Base-by-base conservation (phyloP, 2,888 invertebrate genomes). In the Heliconius ethilla region DNA sequence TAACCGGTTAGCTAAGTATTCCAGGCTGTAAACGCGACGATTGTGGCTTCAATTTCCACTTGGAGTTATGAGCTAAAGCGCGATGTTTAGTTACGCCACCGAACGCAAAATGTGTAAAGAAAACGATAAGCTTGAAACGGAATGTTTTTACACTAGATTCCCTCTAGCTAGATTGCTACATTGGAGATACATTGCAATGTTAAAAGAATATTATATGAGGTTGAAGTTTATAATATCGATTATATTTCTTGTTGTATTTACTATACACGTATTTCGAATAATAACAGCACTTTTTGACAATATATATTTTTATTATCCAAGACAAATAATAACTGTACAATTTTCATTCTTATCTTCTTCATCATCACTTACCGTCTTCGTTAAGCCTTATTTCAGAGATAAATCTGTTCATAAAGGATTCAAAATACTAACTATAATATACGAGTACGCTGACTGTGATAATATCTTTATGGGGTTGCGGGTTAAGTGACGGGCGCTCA, bases 351-450 rank as follows among this genome's bases (percentile, higher is more conserved):
- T 59, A 59, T n/a, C 59, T n/a, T 4, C 22, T 55, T 55, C 59
- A 63, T 63, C 10, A 67, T 27, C 5, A 27, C 22, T 55, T 29
- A 72, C 13, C 55, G 72, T 72, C n/a, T 37, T 33, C 59, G 72
- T 59, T 15, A 72, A 59, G 59, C 72, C 72, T 89, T 89, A 83
- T 81, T n/a, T 29, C 13, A 73, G 59, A n/a, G 77, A 77, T 67
- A 82, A 82, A 72, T 80, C 72, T 78, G 33, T 79, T 78, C 90
- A 90, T 90, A 90, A 86, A 91, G 91, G 91, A 90, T 87, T 85
- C 86, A 82, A 80, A 83, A 82, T 79, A 76, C 78, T 88, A 88
- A 87, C 89, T 85, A 88, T 89, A 79, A 76, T 85, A 82, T 82
- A 81, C 82, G 29, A 29, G 3, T 29, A 29, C 2, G 83, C 82